phyloP scores from a whole-genome alignment of 2,113 vertebrate species.

The Struthio camelus region DNA sequence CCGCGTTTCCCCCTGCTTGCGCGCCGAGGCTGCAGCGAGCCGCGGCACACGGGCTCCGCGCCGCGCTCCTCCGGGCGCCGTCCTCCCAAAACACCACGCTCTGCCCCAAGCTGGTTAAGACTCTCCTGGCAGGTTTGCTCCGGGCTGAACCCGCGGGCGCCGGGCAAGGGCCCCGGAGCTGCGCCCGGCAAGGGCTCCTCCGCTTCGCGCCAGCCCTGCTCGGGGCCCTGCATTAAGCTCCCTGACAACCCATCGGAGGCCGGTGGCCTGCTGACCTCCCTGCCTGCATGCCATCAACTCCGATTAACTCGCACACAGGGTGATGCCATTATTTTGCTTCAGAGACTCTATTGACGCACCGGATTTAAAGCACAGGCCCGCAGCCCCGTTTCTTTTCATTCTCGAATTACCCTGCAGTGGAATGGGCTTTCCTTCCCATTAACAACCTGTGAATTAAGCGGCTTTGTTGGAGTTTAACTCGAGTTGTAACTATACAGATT shows the following conservation, averaged over 20 bases:
- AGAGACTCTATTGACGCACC: slow-evolving; percentile 81
- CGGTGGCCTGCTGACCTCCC: slow-evolving; percentile 82
- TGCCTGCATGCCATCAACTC: slow-evolving; percentile 87
- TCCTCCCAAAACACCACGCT: background rate
- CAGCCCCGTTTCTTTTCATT: slow-evolving; percentile 80
- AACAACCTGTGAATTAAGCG: slow-evolving; percentile 75
- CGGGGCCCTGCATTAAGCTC: slow-evolving; percentile 85
- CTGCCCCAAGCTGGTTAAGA: slow-evolving; percentile 21
- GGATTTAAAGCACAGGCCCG: slow-evolving; percentile 79
- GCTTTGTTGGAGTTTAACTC: slow-evolving; percentile 67
- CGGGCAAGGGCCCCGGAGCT: slow-evolving; percentile 24
- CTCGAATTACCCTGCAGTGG: slow-evolving; percentile 77
- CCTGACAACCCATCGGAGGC: slow-evolving; percentile 85
- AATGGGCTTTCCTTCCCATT: slow-evolving; percentile 78
- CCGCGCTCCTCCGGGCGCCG: background rate
- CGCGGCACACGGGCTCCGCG: too few relatives aligned
- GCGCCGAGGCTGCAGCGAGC: too few relatives aligned
- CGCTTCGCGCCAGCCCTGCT: slow-evolving; percentile 64
- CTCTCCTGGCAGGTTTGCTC: slow-evolving; percentile 71
- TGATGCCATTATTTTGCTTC: slow-evolving; percentile 92
- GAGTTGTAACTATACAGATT: slow-evolving; percentile 28
- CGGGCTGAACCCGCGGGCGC: too few relatives aligned
- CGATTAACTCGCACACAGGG: slow-evolving; percentile 83
- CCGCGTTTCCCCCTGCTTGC: background rate
- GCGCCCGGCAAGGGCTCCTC: slow-evolving; percentile 26